phyloP scores from a whole-genome alignment of 2,797 vertebrate genomes.

The Scomberomorus guttatus region DNA sequence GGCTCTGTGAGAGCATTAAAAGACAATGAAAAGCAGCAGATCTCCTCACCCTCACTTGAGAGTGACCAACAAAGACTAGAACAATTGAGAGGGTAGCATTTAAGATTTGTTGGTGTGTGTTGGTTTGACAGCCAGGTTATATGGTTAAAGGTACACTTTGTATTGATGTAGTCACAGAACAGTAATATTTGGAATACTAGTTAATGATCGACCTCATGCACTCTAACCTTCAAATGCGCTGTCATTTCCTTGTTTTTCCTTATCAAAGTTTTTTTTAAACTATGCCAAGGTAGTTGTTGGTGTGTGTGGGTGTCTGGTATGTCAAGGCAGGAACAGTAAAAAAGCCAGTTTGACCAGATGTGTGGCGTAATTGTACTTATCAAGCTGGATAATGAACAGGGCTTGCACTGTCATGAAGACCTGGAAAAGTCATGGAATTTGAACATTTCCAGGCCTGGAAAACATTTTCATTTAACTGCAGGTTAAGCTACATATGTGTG shows the following conservation, averaged over 20 bases:
- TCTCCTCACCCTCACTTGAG: too few species aligned
- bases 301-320: neutral
- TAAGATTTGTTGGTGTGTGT: neutral
- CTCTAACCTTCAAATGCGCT: neutral
- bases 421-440: too few species aligned
- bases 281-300: too few species aligned
- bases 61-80: neutral
- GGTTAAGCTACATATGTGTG: too few species aligned
- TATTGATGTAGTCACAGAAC: too few species aligned
- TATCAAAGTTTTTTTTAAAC: neutral
- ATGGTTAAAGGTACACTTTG: neutral
- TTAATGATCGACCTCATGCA: neutral
- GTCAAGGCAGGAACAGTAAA: slow-evolving; percentile 17
- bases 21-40: slow-evolving; percentile 5
- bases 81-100: neutral
- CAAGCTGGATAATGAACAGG: neutral
- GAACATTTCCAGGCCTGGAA: too few species aligned
- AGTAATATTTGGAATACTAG: neutral
- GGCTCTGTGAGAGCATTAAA: neutral
- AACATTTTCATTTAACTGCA: too few species aligned
- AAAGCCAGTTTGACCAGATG: slow-evolving; percentile 28
- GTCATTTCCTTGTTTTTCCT: slow-evolving; percentile 6
- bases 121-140: neutral
- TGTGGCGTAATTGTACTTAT: neutral
- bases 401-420: too few species aligned